Evolutionary conservation across 1,140 invertebrate species (phyloP).

Genomic region (Paramacrobiotus metropolitanus): DNA sequence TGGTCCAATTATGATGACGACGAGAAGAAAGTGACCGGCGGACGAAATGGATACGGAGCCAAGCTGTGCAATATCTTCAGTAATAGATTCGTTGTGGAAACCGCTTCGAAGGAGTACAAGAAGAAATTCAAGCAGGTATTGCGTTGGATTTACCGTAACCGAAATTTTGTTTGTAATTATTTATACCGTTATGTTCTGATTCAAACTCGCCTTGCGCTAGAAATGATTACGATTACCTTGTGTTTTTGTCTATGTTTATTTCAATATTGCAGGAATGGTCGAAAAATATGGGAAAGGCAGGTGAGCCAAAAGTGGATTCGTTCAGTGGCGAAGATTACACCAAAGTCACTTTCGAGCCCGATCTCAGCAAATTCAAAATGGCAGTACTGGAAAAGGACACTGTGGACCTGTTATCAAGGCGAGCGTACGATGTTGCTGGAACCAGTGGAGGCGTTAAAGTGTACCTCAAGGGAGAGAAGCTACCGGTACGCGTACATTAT

Average conservation of each 20-base stretch:
- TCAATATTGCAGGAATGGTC: too few species aligned
- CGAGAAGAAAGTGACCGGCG: constrained; percentile 76
- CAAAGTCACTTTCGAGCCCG: constrained; percentile 80
- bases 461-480: constrained; percentile 71
- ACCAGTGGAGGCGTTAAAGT: constrained; percentile 74
- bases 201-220: too few species aligned
- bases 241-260: neutral
- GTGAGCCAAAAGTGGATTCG: constrained; percentile 69
- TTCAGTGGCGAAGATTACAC: constrained; percentile 67
- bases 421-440: constrained; percentile 89
- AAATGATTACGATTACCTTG: neutral
- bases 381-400: constrained; percentile 71
- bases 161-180: too few species aligned
- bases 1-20: constrained; percentile 98
- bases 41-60: constrained; percentile 94
- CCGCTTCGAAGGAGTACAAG: constrained; percentile 58
- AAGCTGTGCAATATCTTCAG: constrained; percentile 99
- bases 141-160: too few species aligned
- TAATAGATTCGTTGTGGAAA: constrained; percentile 85
- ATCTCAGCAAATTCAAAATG: constrained; percentile 93
- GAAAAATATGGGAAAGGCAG: constrained; percentile 74
- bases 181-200: too few species aligned
- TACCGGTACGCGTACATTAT: too few species aligned
- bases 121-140: constrained; percentile 60
- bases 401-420: constrained; percentile 65